Evolutionary conservation across 2,797 vertebrate genomes (phyloP), one percentile per base, ranked within the genome.

Genomic region (Semaprochilodus insignis): DNA sequence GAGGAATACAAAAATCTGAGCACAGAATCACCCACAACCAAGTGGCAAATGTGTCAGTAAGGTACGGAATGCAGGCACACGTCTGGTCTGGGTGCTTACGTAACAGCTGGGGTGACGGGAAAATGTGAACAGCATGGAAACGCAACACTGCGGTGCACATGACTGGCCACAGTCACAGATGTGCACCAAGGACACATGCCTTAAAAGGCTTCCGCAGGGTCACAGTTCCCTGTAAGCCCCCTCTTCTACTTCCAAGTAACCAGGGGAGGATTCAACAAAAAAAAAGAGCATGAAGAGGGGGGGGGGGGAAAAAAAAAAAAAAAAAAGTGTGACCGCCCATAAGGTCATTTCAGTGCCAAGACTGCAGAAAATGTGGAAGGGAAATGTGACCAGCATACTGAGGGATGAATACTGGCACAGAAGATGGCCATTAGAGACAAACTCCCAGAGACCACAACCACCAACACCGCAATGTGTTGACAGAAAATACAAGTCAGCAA

Each of bases 281-380:
- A 15, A 62, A 67, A n/a, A 60, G 51, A 11, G 6, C 4, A n/a
- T 13, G 3, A 6, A 34, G 15, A n/a, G 0, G 15, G 7, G 2
- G 21, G n/a, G n/a, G n/a, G n/a, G n/a, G n/a, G n/a, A n/a, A n/a
- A 48, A 6, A 78, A 48, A 66, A 34, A 52, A 19, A 79, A 55
- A 13, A 1, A 0, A 10, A 27, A n/a, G 15, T n/a, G 2, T 1
- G 72, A 85, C 86, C 81, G 63, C 82, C 71, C 81, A 77, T 48
- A 10, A 86, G 36, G 80, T 73, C 63, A 86, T 2, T 23, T 57
- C 87, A 62, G 77, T 91, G 93, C 92, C 92, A 94, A 93, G 89
- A 92, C 91, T 93, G 92, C 92, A 91, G 91, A 85, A 88, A 77
- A 85, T 67, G 76, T 76, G 88, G 86, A 88, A 84, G 55, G 74